Conservation (phyloP, 2,888 invertebrate genomes). For the Myathropa florea region DNA sequence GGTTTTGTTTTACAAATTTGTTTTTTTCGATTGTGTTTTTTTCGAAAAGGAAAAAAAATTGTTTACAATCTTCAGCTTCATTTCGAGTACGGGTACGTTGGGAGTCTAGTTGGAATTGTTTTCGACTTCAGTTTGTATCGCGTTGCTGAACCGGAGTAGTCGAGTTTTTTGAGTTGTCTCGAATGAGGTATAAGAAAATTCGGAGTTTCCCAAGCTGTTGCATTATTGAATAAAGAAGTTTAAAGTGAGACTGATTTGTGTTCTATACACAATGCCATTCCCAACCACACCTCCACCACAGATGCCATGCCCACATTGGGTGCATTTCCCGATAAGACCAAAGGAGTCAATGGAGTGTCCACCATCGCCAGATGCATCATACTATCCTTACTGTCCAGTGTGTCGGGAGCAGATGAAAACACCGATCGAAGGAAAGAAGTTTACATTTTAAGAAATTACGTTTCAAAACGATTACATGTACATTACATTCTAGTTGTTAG, state of each 20-base stretch:
- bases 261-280: constrained; percentile 75
- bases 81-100: constrained; percentile 24
- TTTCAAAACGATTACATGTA: constrained; percentile 1
- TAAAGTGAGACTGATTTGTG: background rate
- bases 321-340: constrained; percentile 78
- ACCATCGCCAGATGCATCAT: constrained; percentile 53
- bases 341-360: constrained; percentile 32
- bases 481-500: background rate
- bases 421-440: constrained; percentile 20
- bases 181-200: constrained; percentile 34
- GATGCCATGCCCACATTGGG: constrained; percentile 80
- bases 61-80: constrained; percentile 56
- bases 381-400: constrained; percentile 31
- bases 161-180: constrained; percentile 27
- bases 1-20: background rate
- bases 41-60: constrained; percentile 36
- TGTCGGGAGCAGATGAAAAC: constrained; percentile 29
- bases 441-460: constrained; percentile 22
- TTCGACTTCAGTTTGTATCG: constrained; percentile 45
- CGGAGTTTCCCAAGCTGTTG: constrained; percentile 13
- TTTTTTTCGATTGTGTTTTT: constrained; percentile 13
- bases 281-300: constrained; percentile 78
- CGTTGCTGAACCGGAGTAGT: constrained; percentile 51
- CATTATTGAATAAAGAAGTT: background rate
- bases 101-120: constrained; percentile 39